These are phyloP conservation scores for Xestia rhomboidea DNA, from an alignment of 2,888 invertebrate species.

Conservation along the genomic window DNA sequence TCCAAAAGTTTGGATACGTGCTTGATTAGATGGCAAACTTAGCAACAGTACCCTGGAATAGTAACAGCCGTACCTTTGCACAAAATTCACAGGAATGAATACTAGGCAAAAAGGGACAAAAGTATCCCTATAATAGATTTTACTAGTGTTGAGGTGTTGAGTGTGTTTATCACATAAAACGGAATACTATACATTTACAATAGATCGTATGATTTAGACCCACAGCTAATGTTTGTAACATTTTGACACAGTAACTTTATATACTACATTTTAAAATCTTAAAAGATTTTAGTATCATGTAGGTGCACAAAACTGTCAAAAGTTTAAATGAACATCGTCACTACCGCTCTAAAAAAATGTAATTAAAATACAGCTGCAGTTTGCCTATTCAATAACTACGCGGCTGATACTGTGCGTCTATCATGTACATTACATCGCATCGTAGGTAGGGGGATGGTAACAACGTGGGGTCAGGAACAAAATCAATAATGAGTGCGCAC, in stretches of 20 bases:
- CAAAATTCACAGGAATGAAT: neutral
- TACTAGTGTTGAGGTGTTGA: neutral
- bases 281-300: neutral
- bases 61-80: neutral
- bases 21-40: too few relatives aligned
- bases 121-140: neutral
- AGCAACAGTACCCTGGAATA: neutral
- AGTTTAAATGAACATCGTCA: neutral
- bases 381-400: conserved; percentile 34
- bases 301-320: neutral
- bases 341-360: neutral
- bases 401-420: conserved; percentile 35
- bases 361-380: conserved; percentile 32
- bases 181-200: neutral
- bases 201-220: neutral
- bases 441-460: conserved; percentile 71
- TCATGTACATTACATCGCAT: conserved; percentile 56
- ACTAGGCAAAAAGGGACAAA: neutral
- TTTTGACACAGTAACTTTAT: neutral
- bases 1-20: too few relatives aligned
- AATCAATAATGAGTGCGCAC: conserved; percentile 86
- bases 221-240: neutral
- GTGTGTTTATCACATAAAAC: neutral
- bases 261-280: neutral
- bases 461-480: conserved; percentile 72